A percentile compares a stretch with the other conserved stretches of the same genome.
phyloP scores from a whole-genome alignment of 2,888 invertebrate species.

The Lithosia quadra region DNA sequence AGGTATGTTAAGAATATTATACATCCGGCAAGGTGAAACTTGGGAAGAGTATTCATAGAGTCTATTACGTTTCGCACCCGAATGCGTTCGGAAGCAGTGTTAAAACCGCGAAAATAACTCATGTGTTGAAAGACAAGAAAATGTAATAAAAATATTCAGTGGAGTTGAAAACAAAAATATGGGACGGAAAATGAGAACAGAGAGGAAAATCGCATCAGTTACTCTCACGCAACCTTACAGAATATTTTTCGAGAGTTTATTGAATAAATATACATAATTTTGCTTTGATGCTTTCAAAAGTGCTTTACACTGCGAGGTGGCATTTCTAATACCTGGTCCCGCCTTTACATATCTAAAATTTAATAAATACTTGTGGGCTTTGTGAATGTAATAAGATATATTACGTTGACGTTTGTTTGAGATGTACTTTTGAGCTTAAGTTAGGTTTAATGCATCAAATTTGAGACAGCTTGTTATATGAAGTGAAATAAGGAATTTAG shows the following conservation, averaged over 20 bases:
- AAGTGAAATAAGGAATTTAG: background rate
- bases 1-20: background rate
- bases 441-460: background rate
- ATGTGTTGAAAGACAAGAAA: slow-evolving; percentile 77
- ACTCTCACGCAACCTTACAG: slow-evolving; percentile 72
- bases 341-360: slow-evolving; percentile 19
- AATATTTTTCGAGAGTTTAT: slow-evolving; percentile 79
- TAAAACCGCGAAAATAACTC: slow-evolving; percentile 70
- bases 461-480: background rate
- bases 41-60: slow-evolving; percentile 42
- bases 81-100: slow-evolving; percentile 57
- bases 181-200: slow-evolving; percentile 76
- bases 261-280: slow-evolving; percentile 83
- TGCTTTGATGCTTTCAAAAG: slow-evolving; percentile 67
- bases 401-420: background rate
- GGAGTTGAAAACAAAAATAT: slow-evolving; percentile 82
- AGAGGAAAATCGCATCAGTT: slow-evolving; percentile 77
- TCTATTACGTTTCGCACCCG: slow-evolving; percentile 58
- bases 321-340: slow-evolving; percentile 39
- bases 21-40: slow-evolving; percentile 10
- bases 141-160: slow-evolving; percentile 80
- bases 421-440: background rate
- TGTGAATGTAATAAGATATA: slow-evolving; percentile 30
- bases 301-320: slow-evolving; percentile 61
- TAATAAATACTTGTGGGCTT: slow-evolving; percentile 31